Evolutionary conservation across 2,888 invertebrate species (phyloP), one percentile per base, ranked within the genome.

Genomic region (Syrista parreyssii): DNA sequence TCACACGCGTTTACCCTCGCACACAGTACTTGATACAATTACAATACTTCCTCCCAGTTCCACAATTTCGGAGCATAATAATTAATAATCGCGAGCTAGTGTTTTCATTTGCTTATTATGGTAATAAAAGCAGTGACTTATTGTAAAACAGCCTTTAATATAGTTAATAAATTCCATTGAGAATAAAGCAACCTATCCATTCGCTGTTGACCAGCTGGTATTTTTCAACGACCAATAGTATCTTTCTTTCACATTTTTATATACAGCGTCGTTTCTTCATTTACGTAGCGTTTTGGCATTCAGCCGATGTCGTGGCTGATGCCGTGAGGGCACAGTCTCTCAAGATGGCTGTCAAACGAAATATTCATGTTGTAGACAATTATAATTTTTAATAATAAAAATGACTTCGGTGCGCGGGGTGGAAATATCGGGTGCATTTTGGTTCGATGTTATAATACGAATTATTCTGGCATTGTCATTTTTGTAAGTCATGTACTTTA

Each of bases 401-500:
- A 71, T 71, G 71, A 71, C 31, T 30, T n/a, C 71, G 32, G 71
- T 71, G 71, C 71, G 71, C 71, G 71, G 71, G 32, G 15, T 71
- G 31, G 71, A 71, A 32, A 71, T 71, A 32, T 31, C 71, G 71
- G 31, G 31, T 32, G 71, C 31, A n/a, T 71, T 71, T 71, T 31
- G 71, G 71, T 71, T 71, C 12, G 71, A 71, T 31, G 35, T 33
- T 34, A 33, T 74, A 32, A 12, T 35, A 34, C n/a, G 74, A 34
- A 74, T 74, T 33, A n/a, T 74, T 33, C 74, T 74, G 74, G 74
- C 74, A 34, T 32, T 74, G 23, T 74, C 33, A 74, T 74, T 34
- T 35, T 74, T 33, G 74, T 35, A 74, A 74, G 71, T 71, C 71
- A 71, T 15, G 30, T 71, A 30, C 31, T 32, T 32, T 31, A 71